Evolutionary conservation across 1,140 invertebrate genomes (phyloP).

Genomic region (Elysia chlorotica): DNA sequence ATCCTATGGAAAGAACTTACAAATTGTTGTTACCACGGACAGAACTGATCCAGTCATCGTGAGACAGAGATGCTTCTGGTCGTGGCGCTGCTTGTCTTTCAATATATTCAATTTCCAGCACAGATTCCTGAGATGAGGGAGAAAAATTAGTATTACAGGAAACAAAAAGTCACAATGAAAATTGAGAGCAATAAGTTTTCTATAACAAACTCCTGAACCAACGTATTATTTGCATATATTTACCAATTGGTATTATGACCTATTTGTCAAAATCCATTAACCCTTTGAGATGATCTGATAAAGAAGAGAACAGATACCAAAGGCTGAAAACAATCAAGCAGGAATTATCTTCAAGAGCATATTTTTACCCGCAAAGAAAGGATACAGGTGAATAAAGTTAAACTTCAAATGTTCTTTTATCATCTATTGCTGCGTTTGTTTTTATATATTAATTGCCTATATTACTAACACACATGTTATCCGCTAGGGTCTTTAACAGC

Average conservation of each 20-base stretch:
- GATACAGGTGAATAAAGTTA: too few species aligned
- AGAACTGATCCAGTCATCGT: slow-evolving; percentile 97
- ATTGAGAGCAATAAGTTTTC: not conserved
- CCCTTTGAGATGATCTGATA: not conserved
- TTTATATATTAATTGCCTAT: too few species aligned
- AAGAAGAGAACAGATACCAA: not conserved
- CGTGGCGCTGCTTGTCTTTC: slow-evolving; percentile 85
- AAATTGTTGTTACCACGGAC: slow-evolving; percentile 70
- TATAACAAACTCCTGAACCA: not conserved
- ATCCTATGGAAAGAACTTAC: too few species aligned
- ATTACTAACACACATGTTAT: too few species aligned
- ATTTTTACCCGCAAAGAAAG: too few species aligned
- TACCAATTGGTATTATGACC: too few species aligned
- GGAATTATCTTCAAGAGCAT: too few species aligned
- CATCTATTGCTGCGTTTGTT: too few species aligned
- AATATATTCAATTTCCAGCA: slow-evolving; percentile 88
- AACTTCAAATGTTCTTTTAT: too few species aligned
- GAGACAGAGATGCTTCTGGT: slow-evolving; percentile 86
- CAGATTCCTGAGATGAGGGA: slow-evolving; percentile 59
- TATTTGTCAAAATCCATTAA: not conserved
- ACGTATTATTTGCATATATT: too few species aligned
- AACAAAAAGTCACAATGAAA: not conserved
- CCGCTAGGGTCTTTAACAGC: not conserved
- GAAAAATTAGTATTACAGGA: not conserved
- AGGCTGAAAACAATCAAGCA: not conserved